These are phyloP conservation scores for Polietes domitor DNA, from an alignment of 2,888 invertebrate genomes.

Conservation along the genomic window DNA sequence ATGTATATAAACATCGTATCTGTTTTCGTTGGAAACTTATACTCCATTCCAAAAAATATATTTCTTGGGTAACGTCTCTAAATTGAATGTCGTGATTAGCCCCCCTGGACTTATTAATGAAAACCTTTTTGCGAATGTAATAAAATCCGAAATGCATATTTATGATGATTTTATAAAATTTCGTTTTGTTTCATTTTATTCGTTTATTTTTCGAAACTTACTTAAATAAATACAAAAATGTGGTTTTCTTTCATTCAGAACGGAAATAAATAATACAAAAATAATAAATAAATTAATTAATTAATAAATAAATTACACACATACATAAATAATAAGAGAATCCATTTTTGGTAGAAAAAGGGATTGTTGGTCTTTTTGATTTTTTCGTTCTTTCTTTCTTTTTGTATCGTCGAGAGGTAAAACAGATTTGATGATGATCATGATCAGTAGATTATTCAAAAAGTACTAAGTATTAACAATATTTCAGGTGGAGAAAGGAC, in stretches of 20 bases:
- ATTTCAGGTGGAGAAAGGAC: not conserved
- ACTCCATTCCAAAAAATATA: too few relatives aligned
- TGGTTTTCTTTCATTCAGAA: conserved; percentile 44
- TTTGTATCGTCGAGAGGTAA: conserved; percentile 42
- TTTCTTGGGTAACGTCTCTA: too few relatives aligned
- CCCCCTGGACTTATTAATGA: too few relatives aligned
- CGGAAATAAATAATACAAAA: conserved; percentile 67
- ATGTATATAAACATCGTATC: too few relatives aligned
- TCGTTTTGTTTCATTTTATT: conserved; percentile 58
- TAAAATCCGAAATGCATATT: not conserved
- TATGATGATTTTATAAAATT: conserved; percentile 46
- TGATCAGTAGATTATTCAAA: conserved; percentile 38
- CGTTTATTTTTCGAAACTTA: conserved; percentile 64
- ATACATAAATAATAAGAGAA: conserved; percentile 69
- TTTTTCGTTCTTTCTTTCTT: conserved; percentile 27
- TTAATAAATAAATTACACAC: conserved; percentile 68
- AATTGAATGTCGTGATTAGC: not conserved
- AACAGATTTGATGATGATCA: too few relatives aligned
- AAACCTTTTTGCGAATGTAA: not conserved
- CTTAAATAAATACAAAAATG: conserved; percentile 67
- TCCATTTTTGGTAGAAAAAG: conserved; percentile 44
- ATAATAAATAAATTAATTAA: conserved; percentile 63
- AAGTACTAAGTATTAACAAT: conserved; percentile 51
- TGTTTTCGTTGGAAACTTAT: too few relatives aligned
- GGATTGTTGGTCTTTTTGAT: conserved; percentile 4